phyloP scores from a whole-genome alignment of 2,113 vertebrate species.

The Tetrax tetrax region DNA sequence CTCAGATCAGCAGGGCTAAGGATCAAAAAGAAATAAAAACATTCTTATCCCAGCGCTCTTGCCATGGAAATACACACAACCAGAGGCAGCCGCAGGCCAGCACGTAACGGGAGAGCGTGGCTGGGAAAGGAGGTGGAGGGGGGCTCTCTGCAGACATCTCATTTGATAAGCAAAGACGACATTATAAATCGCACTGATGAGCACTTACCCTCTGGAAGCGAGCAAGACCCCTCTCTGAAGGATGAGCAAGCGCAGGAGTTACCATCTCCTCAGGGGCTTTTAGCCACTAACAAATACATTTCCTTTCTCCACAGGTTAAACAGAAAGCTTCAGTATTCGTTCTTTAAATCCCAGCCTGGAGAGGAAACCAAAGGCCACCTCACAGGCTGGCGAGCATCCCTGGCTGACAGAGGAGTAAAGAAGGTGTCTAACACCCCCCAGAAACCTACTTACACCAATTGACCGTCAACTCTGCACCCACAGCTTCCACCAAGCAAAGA shows the following conservation, averaged over 20 bases:
- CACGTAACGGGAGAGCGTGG: rapidly evolving
- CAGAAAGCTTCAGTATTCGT: not conserved
- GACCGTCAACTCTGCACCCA: not conserved
- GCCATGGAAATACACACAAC: not conserved
- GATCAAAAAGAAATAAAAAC: conserved; percentile 1
- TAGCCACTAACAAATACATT: not conserved
- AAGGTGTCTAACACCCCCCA: not conserved
- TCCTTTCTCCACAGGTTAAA: not conserved
- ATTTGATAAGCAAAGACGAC: not conserved
- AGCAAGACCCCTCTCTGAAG: not conserved
- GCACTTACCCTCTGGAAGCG: not conserved
- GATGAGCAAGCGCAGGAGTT: not conserved
- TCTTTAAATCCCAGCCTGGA: not conserved
- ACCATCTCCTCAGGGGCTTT: not conserved
- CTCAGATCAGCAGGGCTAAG: not conserved
- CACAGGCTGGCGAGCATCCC: not conserved
- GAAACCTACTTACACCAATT: not conserved
- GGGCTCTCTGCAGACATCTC: not conserved
- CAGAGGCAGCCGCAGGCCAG: not conserved
- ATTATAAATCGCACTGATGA: not conserved
- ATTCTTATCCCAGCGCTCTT: not conserved
- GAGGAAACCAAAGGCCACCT: not conserved
- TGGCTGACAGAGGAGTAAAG: not conserved
- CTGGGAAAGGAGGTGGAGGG: not conserved
- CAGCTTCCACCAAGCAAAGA: not conserved